These are phyloP conservation scores for Drosophila bocki DNA, from an alignment of 1,140 invertebrate species.

Conservation along the genomic window DNA sequence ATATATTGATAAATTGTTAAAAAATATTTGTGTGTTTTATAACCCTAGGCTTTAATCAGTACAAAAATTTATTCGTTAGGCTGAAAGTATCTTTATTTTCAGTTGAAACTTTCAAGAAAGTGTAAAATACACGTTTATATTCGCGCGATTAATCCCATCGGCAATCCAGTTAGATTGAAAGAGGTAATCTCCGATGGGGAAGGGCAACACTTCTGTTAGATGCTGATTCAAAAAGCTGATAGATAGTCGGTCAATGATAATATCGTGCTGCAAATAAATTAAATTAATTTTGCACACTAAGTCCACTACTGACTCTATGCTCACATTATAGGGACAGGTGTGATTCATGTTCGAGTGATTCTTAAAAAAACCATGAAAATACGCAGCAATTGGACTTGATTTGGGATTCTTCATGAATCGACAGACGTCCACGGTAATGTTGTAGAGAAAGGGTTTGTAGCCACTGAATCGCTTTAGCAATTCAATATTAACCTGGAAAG, in stretches of 20 bases:
- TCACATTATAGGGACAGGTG: slow-evolving; percentile 22
- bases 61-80: background rate
- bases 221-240: background rate
- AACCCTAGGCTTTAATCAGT: too few species aligned
- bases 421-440: slow-evolving; percentile 24
- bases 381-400: background rate
- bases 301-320: too few species aligned
- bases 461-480: slow-evolving; percentile 11
- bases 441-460: slow-evolving; percentile 35
- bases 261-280: slow-evolving; percentile 9
- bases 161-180: slow-evolving; percentile 1
- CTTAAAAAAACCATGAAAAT: slow-evolving; percentile 1
- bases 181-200: slow-evolving; percentile 9
- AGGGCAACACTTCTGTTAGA: background rate
- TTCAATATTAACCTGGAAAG: slow-evolving; percentile 12
- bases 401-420: slow-evolving; percentile 11
- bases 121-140: background rate
- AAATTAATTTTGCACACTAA: background rate
- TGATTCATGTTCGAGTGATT: slow-evolving; percentile 24
- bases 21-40: background rate
- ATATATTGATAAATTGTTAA: slow-evolving; percentile 27
- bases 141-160: background rate
- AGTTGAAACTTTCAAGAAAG: background rate
- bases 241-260: background rate
- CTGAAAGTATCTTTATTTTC: background rate